phyloP scores from a whole-genome alignment of 2,888 invertebrate genomes.

The Diadegma fenestrale region DNA sequence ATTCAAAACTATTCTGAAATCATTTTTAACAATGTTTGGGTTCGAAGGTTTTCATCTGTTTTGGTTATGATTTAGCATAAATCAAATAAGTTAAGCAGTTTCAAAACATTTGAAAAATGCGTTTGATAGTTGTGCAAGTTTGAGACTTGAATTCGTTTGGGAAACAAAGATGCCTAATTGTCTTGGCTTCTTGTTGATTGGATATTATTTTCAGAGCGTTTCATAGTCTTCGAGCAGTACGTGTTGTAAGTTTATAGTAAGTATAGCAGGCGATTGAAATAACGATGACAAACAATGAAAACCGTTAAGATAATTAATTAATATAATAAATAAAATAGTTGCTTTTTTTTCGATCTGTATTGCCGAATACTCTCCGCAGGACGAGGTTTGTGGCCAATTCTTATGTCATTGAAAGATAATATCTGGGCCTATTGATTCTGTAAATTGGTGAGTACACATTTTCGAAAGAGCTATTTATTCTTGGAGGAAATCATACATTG shows the following conservation, averaged over 20 bases:
- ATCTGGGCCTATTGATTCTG: neutral
- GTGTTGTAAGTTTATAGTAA: neutral
- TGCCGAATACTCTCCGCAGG: neutral
- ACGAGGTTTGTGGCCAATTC: neutral
- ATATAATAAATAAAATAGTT: neutral
- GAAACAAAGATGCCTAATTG: no score
- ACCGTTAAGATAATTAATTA: neutral
- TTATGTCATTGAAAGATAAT: neutral
- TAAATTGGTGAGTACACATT: neutral
- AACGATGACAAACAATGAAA: neutral
- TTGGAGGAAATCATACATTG: neutral
- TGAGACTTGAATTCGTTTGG: no score
- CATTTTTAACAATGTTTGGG: neutral
- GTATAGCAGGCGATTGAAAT: neutral
- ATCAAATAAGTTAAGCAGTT: no score
- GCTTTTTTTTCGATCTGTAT: neutral
- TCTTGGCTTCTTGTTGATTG: neutral
- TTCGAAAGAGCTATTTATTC: neutral
- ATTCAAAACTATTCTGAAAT: neutral
- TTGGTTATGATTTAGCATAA: no score
- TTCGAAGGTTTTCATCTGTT: no score
- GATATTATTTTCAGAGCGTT: neutral
- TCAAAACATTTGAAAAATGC: no score
- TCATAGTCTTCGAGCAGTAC: conserved; percentile 24
- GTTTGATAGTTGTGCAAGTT: no score